Percentiles rank a stretch among this genome's conserved stretches.
Evolutionary conservation across 2,888 invertebrate species (phyloP).

Genomic region (Lycaena phlaeas): DNA sequence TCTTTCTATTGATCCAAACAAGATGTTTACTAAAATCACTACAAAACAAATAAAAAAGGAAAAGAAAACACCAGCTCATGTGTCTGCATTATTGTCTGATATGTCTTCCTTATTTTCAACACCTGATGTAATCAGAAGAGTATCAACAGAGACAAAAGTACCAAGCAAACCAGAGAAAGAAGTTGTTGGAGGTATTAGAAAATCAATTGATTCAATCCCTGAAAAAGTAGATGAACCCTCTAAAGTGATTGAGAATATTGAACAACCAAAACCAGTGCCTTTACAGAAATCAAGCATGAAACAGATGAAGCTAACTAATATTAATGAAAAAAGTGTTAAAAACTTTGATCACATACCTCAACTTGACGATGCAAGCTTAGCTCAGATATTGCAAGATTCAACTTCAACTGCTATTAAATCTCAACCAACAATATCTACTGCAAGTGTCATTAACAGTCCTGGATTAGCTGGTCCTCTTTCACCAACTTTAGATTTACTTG

Average conservation of each 20-base stretch:
- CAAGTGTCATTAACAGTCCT: slow-evolving; percentile 57
- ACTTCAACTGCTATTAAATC: slow-evolving; percentile 38
- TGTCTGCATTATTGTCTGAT: slow-evolving; percentile 67
- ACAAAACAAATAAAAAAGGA: slow-evolving; percentile 56
- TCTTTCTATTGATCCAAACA: slow-evolving; percentile 34
- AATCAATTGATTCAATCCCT: slow-evolving; percentile 18
- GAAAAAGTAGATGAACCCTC: slow-evolving; percentile 19
- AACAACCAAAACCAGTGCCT: slow-evolving; percentile 27
- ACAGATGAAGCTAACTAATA: slow-evolving; percentile 32
- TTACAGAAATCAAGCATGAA: slow-evolving; percentile 36
- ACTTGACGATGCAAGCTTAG: slow-evolving; percentile 62
- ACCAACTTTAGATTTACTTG: slow-evolving; percentile 72
- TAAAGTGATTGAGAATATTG: slow-evolving; percentile 25
- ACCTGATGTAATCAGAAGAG: slow-evolving; percentile 83
- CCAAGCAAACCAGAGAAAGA: slow-evolving; percentile 68
- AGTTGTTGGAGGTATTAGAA: slow-evolving; percentile 27
- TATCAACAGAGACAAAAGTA: slow-evolving; percentile 66
- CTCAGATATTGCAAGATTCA: slow-evolving; percentile 63
- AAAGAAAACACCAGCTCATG: slow-evolving; percentile 75
- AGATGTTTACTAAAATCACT: slow-evolving; percentile 56
- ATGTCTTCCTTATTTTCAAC: slow-evolving; percentile 83
- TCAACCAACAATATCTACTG: slow-evolving; percentile 39
- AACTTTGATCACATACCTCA: slow-evolving; percentile 57
- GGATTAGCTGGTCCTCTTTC: slow-evolving; percentile 69
- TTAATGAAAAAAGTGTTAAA: slow-evolving; percentile 40